phyloP scores from a whole-genome alignment of 1,140 invertebrate genomes.

The Eueides isabella region DNA sequence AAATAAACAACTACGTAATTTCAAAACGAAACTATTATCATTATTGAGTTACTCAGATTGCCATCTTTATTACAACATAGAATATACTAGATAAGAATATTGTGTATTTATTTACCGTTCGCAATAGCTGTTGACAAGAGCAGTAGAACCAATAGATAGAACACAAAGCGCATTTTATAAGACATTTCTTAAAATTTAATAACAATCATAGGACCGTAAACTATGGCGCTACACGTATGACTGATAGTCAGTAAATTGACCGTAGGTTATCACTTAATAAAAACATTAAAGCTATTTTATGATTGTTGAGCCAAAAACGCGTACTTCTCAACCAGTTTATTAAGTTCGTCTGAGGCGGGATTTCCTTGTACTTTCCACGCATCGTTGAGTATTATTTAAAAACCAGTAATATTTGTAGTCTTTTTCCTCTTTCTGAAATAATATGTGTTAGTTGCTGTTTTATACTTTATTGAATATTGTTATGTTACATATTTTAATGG shows the following conservation, averaged over 20 bases:
- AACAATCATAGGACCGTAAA: background rate
- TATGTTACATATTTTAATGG: background rate
- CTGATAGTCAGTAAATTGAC: background rate
- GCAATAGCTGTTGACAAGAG: constrained; percentile 4
- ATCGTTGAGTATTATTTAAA: constrained; percentile 23
- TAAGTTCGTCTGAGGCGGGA: constrained; percentile 31
- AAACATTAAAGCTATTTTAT: background rate
- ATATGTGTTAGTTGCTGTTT: background rate
- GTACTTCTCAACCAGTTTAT: constrained; percentile 17
- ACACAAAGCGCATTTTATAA: background rate
- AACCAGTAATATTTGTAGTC: constrained; percentile 12
- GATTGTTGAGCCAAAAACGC: background rate
- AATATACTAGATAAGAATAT: background rate
- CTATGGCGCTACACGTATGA: background rate
- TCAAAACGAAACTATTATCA: background rate
- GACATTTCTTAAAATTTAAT: background rate
- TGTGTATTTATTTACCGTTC: background rate
- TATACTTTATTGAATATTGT: background rate
- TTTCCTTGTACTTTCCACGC: constrained; percentile 43
- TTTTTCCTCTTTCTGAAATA: constrained; percentile 19
- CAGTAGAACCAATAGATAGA: background rate
- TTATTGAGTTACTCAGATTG: background rate
- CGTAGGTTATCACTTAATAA: background rate
- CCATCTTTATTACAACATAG: background rate
- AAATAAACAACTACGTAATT: constrained; percentile 22